These are phyloP conservation scores for Agonopterix arenella DNA, from an alignment of 2,888 invertebrate species.

Conservation along the genomic window DNA sequence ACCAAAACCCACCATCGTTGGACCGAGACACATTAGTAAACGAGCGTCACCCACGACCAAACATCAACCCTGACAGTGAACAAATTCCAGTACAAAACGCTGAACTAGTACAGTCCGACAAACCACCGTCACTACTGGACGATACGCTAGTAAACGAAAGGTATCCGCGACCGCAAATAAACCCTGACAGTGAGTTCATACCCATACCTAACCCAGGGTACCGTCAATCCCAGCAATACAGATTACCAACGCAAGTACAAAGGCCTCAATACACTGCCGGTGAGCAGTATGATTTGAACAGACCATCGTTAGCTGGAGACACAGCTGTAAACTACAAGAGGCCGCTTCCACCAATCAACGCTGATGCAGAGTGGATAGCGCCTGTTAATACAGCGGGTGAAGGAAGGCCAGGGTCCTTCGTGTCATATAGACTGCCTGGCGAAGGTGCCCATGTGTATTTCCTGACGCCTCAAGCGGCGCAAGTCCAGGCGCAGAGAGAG, in stretches of 20 bases:
- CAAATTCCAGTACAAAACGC: conserved; percentile 49
- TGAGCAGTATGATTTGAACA: conserved; percentile 62
- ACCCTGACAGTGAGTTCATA: conserved; percentile 82
- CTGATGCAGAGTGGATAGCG: conserved; percentile 77
- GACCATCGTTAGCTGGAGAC: conserved; percentile 61
- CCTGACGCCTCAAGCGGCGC: conserved; percentile 81
- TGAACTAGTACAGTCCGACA: conserved; percentile 43
- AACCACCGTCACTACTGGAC: conserved; percentile 70
- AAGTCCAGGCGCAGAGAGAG: conserved; percentile 40
- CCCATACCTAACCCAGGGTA: conserved; percentile 67
- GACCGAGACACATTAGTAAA: conserved; percentile 84
- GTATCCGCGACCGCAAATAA: conserved; percentile 79
- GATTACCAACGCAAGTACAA: conserved; percentile 38
- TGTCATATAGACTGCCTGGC: conserved; percentile 84
- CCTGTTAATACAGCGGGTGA: conserved; percentile 56
- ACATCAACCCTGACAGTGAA: conserved; percentile 83
- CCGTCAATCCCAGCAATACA: conserved; percentile 49
- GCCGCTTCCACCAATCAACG: conserved; percentile 73
- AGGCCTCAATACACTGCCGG: conserved; percentile 46
- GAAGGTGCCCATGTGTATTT: conserved; percentile 88
- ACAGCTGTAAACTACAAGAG: conserved; percentile 77
- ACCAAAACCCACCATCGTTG: conserved; percentile 65
- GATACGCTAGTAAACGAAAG: conserved; percentile 86
- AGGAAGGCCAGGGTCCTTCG: conserved; percentile 78
- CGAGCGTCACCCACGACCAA: conserved; percentile 80